A percentile compares a stretch with the other conserved stretches of the same genome.
Evolutionary conservation across 1,140 invertebrate species (phyloP).

Genomic region (Uloborus diversus): DNA sequence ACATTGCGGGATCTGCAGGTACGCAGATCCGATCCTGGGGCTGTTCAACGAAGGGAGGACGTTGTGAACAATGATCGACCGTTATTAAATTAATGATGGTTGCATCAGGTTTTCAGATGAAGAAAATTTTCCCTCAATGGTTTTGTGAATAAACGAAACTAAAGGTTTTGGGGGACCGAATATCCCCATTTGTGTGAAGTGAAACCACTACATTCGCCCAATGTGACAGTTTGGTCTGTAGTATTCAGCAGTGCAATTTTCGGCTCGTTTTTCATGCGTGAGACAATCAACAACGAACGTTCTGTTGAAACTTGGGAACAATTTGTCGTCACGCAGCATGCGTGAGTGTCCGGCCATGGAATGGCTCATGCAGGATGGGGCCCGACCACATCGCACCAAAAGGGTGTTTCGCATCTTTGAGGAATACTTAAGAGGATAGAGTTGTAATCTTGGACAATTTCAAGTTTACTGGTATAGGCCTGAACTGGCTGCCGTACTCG

Average conservation of each 20-base stretch:
- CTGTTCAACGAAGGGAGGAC: slow-evolving; percentile 13
- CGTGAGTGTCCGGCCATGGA: neutral
- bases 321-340: neutral
- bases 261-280: slow-evolving; percentile 10
- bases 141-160: slow-evolving; percentile 3
- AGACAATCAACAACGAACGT: slow-evolving; percentile 6
- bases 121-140: slow-evolving; percentile 9
- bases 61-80: slow-evolving; percentile 34
- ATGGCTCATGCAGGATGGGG: neutral
- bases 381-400: neutral
- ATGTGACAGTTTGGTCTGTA: slow-evolving; percentile 15
- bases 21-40: neutral
- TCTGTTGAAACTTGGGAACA: slow-evolving; percentile 21
- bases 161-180: neutral
- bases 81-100: neutral
- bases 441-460: neutral
- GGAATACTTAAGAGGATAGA: neutral
- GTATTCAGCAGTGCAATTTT: slow-evolving; percentile 1
- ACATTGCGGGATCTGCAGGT: neutral
- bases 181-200: neutral
- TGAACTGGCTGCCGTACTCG: neutral
- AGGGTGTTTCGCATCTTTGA: neutral
- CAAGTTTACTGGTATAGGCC: neutral
- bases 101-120: slow-evolving; percentile 25
- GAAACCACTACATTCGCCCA: slow-evolving; percentile 12